Conservation (phyloP, 2,888 invertebrate genomes). For the Coleophora flavipennella region DNA sequence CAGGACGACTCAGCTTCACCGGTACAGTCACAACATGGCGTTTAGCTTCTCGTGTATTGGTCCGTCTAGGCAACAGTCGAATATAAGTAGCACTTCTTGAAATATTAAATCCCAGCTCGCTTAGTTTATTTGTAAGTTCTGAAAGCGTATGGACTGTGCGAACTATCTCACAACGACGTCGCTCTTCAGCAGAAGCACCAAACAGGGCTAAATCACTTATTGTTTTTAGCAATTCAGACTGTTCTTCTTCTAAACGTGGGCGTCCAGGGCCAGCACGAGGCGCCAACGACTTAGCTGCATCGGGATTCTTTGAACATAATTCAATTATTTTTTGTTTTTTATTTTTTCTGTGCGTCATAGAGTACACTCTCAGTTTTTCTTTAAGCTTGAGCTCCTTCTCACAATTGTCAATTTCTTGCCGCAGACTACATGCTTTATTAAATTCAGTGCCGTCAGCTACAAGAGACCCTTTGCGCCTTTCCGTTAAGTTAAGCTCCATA, state of each 20-base stretch:
- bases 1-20: too few relatives aligned
- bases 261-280: too few relatives aligned
- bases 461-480: constrained; percentile 11
- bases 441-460: constrained; percentile 12
- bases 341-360: background rate
- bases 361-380: too few relatives aligned
- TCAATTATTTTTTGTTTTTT: too few relatives aligned
- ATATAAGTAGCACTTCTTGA: too few relatives aligned
- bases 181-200: constrained; percentile 13
- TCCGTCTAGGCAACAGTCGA: constrained; percentile 11
- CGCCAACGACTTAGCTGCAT: too few relatives aligned
- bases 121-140: constrained; percentile 10
- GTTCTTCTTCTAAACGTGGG: too few relatives aligned
- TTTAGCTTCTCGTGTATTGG: constrained; percentile 5
- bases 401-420: constrained; percentile 15
- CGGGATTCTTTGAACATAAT: too few relatives aligned
- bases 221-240: too few relatives aligned
- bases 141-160: constrained; percentile 7
- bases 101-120: constrained; percentile 12
- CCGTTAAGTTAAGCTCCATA: constrained; percentile 14
- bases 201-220: constrained; percentile 6
- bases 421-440: constrained; percentile 12
- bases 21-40: too few relatives aligned
- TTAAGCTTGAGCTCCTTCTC: constrained; percentile 15
- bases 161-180: constrained; percentile 8